Evolutionary conservation across 2,888 invertebrate genomes (phyloP).

Genomic region (Auanema freiburgensis): DNA sequence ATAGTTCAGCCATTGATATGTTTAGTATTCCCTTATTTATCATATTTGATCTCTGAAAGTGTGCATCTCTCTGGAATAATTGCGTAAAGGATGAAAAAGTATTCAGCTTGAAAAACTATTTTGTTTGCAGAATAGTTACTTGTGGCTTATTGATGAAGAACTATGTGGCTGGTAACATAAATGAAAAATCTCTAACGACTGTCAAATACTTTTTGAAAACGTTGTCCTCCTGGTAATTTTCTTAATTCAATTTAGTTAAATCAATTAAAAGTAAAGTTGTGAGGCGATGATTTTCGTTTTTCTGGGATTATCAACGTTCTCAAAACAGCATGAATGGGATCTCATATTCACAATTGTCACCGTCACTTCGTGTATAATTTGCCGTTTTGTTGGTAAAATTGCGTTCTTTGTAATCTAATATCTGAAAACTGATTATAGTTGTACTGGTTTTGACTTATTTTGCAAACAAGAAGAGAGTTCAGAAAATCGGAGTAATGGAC

Average conservation of each 20-base stretch:
- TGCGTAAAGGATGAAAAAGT: constrained; percentile 78
- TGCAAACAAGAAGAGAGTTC: constrained; percentile 87
- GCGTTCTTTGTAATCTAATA: not conserved
- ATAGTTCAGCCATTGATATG: constrained; percentile 97
- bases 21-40: constrained; percentile 93
- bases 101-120: constrained; percentile 1
- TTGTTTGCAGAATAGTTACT: constrained; percentile 83
- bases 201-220: constrained; percentile 92
- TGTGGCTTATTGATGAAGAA: constrained; percentile 92
- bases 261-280: constrained; percentile 70
- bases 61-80: constrained; percentile 97
- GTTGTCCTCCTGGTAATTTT: constrained; percentile 77
- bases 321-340: constrained; percentile 90
- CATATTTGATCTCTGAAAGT: constrained; percentile 94
- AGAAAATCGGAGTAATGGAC: constrained; percentile 76
- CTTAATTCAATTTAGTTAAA: not conserved
- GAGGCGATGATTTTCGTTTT: constrained; percentile 99
- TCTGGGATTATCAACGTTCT: constrained; percentile 92
- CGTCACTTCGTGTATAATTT: constrained; percentile 86
- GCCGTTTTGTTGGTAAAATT: constrained; percentile 80
- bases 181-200: constrained; percentile 50
- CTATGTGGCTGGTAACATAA: constrained; percentile 54
- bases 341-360: constrained; percentile 89
- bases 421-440: constrained; percentile 27
- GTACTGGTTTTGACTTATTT: constrained; percentile 80